These are phyloP conservation scores for Meloe dianella DNA, from an alignment of 2,888 invertebrate species.

Conservation along the genomic window DNA sequence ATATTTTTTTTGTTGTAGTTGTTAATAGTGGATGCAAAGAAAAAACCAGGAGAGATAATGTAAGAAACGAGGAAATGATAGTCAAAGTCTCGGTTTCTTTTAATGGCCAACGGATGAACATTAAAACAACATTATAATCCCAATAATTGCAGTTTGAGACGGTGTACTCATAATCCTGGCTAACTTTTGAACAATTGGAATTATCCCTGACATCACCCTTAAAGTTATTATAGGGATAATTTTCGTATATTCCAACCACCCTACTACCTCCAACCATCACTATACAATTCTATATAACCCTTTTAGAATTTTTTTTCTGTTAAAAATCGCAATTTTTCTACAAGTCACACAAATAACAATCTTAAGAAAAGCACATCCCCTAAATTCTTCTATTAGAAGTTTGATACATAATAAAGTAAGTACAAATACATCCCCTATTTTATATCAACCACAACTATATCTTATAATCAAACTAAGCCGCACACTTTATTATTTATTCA, in stretches of 20 bases:
- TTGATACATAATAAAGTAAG: constrained; percentile 55
- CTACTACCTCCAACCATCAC: not conserved
- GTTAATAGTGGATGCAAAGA: not conserved
- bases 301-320: not conserved
- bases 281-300: not conserved
- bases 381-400: constrained; percentile 12
- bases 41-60: not conserved
- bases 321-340: not conserved
- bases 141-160: constrained; percentile 58
- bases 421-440: constrained; percentile 50
- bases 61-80: constrained; percentile 17
- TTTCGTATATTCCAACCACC: not conserved
- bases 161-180: constrained; percentile 43
- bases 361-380: not conserved
- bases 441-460: constrained; percentile 51
- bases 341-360: not conserved
- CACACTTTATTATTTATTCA: constrained; percentile 59
- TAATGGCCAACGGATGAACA: constrained; percentile 52
- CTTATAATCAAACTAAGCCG: constrained; percentile 58
- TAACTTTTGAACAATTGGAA: constrained; percentile 39
- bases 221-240: constrained; percentile 8
- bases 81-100: constrained; percentile 47
- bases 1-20: constrained; percentile 13
- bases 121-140: constrained; percentile 62
- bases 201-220: constrained; percentile 22